Conservation (phyloP, 1,140 invertebrate species). For the Trichomalopsis sarcophagae region DNA sequence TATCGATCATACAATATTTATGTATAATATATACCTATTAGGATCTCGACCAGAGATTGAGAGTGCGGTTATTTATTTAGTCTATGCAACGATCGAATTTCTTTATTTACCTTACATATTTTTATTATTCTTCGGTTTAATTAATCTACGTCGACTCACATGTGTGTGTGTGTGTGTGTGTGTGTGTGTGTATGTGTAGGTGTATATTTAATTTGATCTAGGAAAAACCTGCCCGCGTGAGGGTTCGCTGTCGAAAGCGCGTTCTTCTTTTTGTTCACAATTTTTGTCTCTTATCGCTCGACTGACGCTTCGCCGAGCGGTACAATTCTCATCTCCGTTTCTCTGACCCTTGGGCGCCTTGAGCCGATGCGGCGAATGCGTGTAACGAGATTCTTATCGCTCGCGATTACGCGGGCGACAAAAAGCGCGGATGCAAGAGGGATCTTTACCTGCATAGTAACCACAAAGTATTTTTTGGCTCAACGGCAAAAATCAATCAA, state of each 20-base stretch:
- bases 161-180: background rate
- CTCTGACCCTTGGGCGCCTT: no score
- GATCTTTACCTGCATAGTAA: slow-evolving; percentile 27
- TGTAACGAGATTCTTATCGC: background rate
- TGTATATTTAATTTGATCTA: background rate
- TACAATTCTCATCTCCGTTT: no score
- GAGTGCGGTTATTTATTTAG: slow-evolving; percentile 14
- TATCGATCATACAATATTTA: slow-evolving; percentile 3
- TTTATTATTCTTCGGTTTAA: slow-evolving; percentile 24
- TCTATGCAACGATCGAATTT: slow-evolving; percentile 34
- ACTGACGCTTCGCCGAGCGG: no score
- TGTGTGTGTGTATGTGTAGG: background rate
- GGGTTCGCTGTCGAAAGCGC: no score
- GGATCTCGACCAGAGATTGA: slow-evolving; percentile 14
- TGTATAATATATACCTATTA: slow-evolving; percentile 15
- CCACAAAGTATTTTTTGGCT: slow-evolving; percentile 35
- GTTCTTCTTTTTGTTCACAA: no score
- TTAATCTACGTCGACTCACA: slow-evolving; percentile 41
- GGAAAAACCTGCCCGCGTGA: background rate
- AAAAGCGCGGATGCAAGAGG: background rate
- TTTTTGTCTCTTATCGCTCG: no score
- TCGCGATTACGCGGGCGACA: background rate
- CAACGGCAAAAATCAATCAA: slow-evolving; percentile 36
- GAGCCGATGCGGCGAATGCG: background rate
- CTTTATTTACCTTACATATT: slow-evolving; percentile 11